These are phyloP conservation scores for Zaprionus inermis DNA, from an alignment of 1,140 invertebrate genomes.

Conservation along the genomic window DNA sequence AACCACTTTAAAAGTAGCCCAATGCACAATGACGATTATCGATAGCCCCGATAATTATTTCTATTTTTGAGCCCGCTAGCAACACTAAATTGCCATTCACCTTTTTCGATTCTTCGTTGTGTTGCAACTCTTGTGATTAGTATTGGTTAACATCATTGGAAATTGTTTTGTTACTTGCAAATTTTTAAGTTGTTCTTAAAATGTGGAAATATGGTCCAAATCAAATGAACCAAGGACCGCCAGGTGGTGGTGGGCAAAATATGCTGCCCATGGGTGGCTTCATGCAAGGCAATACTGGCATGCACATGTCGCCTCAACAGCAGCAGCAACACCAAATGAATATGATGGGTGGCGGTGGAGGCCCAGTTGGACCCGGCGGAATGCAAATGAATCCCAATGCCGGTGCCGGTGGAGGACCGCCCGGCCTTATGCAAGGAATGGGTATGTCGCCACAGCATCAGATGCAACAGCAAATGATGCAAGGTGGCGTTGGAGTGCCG, in stretches of 20 bases:
- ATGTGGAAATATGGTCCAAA: constrained; percentile 78
- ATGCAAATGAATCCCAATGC: constrained; percentile 68
- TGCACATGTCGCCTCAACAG: constrained; percentile 73
- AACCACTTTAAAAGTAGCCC: constrained; percentile 10
- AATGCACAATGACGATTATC: neutral
- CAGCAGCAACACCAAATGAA: constrained; percentile 76
- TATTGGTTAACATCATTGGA: constrained; percentile 16
- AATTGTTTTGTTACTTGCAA: constrained; percentile 28
- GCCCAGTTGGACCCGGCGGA: constrained; percentile 51
- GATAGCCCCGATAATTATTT: neutral
- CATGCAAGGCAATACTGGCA: constrained; percentile 55
- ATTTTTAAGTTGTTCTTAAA: constrained; percentile 8
- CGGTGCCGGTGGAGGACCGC: constrained; percentile 42
- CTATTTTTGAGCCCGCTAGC: neutral
- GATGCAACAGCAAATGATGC: constrained; percentile 68
- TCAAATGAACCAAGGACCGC: constrained; percentile 61
- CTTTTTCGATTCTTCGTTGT: neutral
- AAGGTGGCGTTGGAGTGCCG: constrained; percentile 40
- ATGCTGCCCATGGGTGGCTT: constrained; percentile 76
- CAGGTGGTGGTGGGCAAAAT: constrained; percentile 58
- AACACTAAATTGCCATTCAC: constrained; percentile 4
- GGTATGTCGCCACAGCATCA: constrained; percentile 74
- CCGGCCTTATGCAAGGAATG: constrained; percentile 64
- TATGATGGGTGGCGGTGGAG: constrained; percentile 54
- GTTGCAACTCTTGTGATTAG: constrained; percentile 12